phyloP scores from a whole-genome alignment of 2,797 vertebrate genomes.

The Parauchenoglanis ngamensis region DNA sequence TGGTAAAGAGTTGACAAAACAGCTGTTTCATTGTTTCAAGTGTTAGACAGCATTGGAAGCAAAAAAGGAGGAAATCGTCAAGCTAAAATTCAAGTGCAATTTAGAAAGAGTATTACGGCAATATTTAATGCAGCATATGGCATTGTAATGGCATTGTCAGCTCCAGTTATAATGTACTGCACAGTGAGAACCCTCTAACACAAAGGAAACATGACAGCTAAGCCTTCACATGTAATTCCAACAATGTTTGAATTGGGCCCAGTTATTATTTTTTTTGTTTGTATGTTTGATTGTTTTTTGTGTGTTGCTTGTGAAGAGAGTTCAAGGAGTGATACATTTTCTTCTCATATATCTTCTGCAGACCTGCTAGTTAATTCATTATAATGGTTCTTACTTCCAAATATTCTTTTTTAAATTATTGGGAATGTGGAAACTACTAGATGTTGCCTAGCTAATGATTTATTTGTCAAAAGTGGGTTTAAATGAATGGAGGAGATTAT shows the following conservation, averaged over 20 bases:
- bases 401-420: too few species aligned
- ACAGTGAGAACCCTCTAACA: conserved; percentile 13
- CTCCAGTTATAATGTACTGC: background rate
- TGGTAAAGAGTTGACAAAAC: background rate
- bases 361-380: background rate
- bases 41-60: conserved; percentile 16
- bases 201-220: background rate
- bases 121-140: background rate
- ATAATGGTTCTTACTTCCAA: too few species aligned
- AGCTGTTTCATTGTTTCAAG: background rate
- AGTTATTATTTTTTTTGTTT: background rate
- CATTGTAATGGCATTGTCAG: conserved; percentile 1
- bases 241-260: background rate
- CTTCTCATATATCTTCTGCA: background rate
- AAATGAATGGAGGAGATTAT: too few species aligned
- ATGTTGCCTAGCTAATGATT: too few species aligned
- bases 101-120: background rate
- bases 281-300: background rate
- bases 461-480: too few species aligned
- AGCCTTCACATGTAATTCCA: background rate
- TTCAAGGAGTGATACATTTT: background rate
- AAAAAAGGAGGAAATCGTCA: conserved; percentile 12
- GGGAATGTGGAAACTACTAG: too few species aligned
- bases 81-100: background rate
- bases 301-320: background rate